Evolutionary conservation across 2,113 vertebrate species (phyloP), one percentile per base, ranked within the genome.

Genomic region (Syrrhaptes paradoxus): DNA sequence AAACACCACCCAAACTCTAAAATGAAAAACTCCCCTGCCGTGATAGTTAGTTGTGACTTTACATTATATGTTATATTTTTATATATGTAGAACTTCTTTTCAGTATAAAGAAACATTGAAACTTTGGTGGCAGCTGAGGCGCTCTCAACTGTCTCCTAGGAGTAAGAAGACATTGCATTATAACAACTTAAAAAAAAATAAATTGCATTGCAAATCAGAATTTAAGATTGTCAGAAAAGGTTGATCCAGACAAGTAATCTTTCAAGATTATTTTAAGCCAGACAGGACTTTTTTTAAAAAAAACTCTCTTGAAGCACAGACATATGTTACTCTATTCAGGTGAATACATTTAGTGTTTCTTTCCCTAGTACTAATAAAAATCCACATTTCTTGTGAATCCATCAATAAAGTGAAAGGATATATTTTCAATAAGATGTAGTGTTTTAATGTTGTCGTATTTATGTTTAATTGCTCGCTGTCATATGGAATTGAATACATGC

Each of bases 71-170:
- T 94, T 90, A 93, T 92, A 94, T 91, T 97, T 97, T 97, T 96
- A 97, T 96, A 95, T 95, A 97, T 96, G 89, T 91, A 93, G 92
- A 92, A 91, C 92, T 98, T 93, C 96, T 96, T 97, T 97, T 96
- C 95, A 79, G 79, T 95, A 93, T 90, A 96, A 97, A 97, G 89
- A 97, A 89, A 88, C 54, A 38, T 11, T 51, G 79, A 87, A 93
- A 85, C 93, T 96, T 96, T 90, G 89, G 96, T 95, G 93, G 90
- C 95, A 97, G 94, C 89, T 93, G 95, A 97, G 70, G 55, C 54
- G 28, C 75, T 94, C 93, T 97, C 91, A 97, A 97, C 93, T 95
- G 80, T 95, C 93, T 97, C 93, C 90, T 48, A 83, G 95, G 96
- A 96, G 78, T 85, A 96, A 97, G 95, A 96, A 97, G 96, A 92